Percentiles rank a stretch among this genome's conserved stretches.
phyloP scores from a whole-genome alignment of 2,797 vertebrate genomes.

The Distichodus sexfasciatus region DNA sequence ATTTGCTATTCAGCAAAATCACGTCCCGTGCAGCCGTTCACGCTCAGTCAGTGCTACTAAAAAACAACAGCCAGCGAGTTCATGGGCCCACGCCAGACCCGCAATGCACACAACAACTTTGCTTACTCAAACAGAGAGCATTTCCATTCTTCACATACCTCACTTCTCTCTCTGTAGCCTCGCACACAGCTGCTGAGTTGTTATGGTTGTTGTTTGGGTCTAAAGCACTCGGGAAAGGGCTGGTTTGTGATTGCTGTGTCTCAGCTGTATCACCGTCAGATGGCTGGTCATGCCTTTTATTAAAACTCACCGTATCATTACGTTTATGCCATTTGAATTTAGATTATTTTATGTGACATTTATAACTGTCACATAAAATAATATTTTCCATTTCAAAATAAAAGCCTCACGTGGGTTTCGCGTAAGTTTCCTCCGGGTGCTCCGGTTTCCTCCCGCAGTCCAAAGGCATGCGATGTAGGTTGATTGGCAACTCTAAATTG shows the following conservation, averaged over 20 bases:
- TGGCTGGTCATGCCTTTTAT: not conserved
- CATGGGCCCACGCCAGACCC: conserved; percentile 17
- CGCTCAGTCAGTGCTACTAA: conserved; percentile 7
- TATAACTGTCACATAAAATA: too few species aligned
- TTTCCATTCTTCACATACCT: conserved; percentile 6
- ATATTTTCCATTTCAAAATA: too few species aligned
- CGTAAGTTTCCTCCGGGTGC: too few species aligned
- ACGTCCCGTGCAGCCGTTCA: not conserved
- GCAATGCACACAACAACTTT: conserved; percentile 5
- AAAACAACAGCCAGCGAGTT: conserved; percentile 26
- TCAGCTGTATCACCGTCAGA: not conserved
- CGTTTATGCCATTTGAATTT: too few species aligned
- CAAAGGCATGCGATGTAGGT: too few species aligned
- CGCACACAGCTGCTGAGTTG: not conserved
- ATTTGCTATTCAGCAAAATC: conserved; percentile 44
- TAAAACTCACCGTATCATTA: too few species aligned
- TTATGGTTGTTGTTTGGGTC: conserved; percentile 10
- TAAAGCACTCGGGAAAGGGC: not conserved
- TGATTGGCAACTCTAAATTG: too few species aligned
- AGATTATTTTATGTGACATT: too few species aligned
- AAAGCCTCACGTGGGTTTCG: too few species aligned
- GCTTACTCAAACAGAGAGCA: conserved; percentile 26
- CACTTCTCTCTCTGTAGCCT: not conserved
- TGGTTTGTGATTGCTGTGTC: not conserved
- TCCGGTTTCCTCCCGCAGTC: too few species aligned